Evolutionary conservation across 2,797 vertebrate species (phyloP).

Genomic region (Calcarius lapponicus): DNA sequence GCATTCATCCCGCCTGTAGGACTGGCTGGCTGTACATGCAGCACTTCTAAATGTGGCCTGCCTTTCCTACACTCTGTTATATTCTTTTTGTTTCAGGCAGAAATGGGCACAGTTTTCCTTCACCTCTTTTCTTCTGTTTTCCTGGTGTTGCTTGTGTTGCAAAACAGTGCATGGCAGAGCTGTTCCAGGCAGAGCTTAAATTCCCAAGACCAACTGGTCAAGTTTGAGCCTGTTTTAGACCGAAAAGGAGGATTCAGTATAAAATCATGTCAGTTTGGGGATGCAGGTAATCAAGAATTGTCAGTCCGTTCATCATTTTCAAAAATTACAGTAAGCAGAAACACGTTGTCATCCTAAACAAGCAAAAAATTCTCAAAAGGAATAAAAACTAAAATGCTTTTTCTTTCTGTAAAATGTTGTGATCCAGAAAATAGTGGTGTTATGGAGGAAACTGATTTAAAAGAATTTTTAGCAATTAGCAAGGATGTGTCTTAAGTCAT

Average conservation of each 20-base stretch:
- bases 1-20: not conserved
- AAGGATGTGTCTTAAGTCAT: not conserved
- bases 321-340: not conserved
- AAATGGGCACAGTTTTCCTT: not conserved
- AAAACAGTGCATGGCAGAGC: not conserved
- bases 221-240: not conserved
- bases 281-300: not conserved
- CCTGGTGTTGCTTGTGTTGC: not conserved
- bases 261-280: not conserved
- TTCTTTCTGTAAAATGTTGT: not conserved
- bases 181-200: not conserved
- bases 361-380: not conserved
- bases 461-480: not conserved
- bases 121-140: not conserved
- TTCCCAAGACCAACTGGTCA: not conserved
- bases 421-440: not conserved
- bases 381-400: not conserved
- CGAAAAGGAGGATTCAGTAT: not conserved
- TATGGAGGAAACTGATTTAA: not conserved
- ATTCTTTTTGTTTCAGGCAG: not conserved
- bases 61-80: not conserved
- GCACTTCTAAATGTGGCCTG: not conserved
- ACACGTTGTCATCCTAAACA: accelerated
- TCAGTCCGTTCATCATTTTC: not conserved
- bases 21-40: not conserved